Percentiles rank a stretch among this genome's conserved stretches.
Evolutionary conservation across 2,888 invertebrate genomes (phyloP).

Genomic region (Drosophila parthenogenetica): DNA sequence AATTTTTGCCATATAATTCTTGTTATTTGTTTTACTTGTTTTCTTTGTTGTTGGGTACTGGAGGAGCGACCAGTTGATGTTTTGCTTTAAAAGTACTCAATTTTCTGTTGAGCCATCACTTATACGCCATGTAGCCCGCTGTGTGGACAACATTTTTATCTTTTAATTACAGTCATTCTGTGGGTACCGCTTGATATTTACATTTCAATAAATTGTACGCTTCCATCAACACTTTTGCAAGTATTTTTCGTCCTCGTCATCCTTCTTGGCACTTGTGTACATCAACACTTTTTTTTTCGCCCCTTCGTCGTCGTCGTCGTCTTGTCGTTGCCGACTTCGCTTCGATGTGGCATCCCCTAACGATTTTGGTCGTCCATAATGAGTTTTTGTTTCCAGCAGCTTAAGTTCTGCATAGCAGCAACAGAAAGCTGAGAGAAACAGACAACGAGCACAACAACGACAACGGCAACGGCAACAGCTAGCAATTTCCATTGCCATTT

Average conservation of each 20-base stretch:
- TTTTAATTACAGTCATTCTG: slow-evolving; percentile 71
- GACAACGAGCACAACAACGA: slow-evolving; percentile 30
- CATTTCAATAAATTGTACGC: slow-evolving; percentile 75
- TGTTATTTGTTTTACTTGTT: slow-evolving; percentile 18
- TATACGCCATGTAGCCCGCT: slow-evolving; percentile 49
- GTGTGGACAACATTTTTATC: slow-evolving; percentile 59
- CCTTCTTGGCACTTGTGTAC: slow-evolving; percentile 37
- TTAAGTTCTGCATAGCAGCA: slow-evolving; percentile 64
- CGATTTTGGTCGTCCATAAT: slow-evolving; percentile 75
- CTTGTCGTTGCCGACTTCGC: slow-evolving; percentile 6
- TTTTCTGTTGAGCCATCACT: slow-evolving; percentile 27
- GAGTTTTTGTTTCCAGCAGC: slow-evolving; percentile 79
- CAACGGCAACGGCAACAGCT: slow-evolving; percentile 44
- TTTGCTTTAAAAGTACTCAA: slow-evolving; percentile 28
- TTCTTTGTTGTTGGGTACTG: slow-evolving; percentile 10
- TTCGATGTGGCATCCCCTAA: slow-evolving; percentile 43
- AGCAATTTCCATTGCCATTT: slow-evolving; percentile 74
- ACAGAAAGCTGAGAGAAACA: slow-evolving; percentile 20
- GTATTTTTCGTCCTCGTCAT: slow-evolving; percentile 36
- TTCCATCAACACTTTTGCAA: slow-evolving; percentile 55
- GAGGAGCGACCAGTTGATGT: slow-evolving; percentile 36
- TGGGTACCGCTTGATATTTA: slow-evolving; percentile 65
- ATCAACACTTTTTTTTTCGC: slow-evolving; percentile 39
- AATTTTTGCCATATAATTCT: slow-evolving; percentile 60
- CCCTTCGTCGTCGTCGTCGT: slow-evolving; percentile 14